These are phyloP conservation scores for Lysiphlebus fabarum DNA, from an alignment of 1,140 invertebrate genomes.

Conservation along the genomic window DNA sequence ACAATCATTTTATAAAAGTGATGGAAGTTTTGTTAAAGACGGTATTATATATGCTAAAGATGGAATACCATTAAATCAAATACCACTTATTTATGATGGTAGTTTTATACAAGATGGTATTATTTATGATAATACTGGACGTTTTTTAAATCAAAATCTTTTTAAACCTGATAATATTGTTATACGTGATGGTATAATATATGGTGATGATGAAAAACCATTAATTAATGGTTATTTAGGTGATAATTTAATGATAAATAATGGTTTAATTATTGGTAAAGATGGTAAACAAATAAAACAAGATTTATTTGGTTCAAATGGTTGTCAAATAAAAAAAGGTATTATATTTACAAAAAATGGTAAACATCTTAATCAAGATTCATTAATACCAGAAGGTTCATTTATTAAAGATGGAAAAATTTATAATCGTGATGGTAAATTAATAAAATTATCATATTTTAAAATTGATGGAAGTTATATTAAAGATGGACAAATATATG, in stretches of 20 bases:
- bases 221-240: slow-evolving; percentile 40
- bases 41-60: slow-evolving; percentile 44
- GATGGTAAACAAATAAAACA: slow-evolving; percentile 49
- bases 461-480: slow-evolving; percentile 48
- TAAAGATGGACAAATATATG: slow-evolving; percentile 47
- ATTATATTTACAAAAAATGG: slow-evolving; percentile 43
- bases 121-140: slow-evolving; percentile 38
- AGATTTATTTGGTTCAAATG: slow-evolving; percentile 46
- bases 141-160: slow-evolving; percentile 41
- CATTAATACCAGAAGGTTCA: slow-evolving; percentile 44
- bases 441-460: slow-evolving; percentile 45
- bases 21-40: slow-evolving; percentile 49
- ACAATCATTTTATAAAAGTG: slow-evolving; percentile 46
- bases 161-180: slow-evolving; percentile 46
- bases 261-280: slow-evolving; percentile 42
- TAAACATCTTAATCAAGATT: slow-evolving; percentile 46
- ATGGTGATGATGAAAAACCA: slow-evolving; percentile 32
- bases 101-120: slow-evolving; percentile 44
- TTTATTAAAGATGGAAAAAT: slow-evolving; percentile 48
- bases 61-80: slow-evolving; percentile 41
- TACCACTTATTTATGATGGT: slow-evolving; percentile 45
- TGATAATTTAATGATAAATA: slow-evolving; percentile 41
- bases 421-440: slow-evolving; percentile 44
- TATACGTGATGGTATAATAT: slow-evolving; percentile 45
- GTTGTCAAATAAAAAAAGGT: slow-evolving; percentile 46